Conservation (phyloP, 2,113 vertebrate species). For the Dromas ardeola region DNA sequence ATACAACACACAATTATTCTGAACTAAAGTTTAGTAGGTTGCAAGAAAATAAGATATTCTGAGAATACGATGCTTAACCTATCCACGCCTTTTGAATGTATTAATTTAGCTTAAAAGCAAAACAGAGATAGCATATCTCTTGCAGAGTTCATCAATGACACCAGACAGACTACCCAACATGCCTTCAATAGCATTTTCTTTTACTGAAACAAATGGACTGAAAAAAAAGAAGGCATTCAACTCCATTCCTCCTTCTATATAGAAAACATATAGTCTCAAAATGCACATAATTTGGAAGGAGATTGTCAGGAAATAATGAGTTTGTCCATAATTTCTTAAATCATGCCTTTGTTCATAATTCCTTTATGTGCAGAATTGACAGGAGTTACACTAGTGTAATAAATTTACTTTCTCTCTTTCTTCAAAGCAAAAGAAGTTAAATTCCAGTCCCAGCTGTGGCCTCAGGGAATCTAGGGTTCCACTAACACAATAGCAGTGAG, state of each 20-base stretch:
- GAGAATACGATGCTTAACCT: neutral
- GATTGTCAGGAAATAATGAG: neutral
- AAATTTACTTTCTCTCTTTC: constrained; percentile 2
- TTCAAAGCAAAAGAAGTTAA: constrained; percentile 26
- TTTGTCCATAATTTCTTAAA: neutral
- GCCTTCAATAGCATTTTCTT: neutral
- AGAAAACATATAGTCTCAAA: neutral
- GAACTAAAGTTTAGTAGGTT: neutral
- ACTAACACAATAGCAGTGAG: constrained; percentile 6
- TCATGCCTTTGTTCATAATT: neutral
- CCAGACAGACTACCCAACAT: neutral
- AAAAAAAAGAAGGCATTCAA: neutral
- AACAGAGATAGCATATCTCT: neutral
- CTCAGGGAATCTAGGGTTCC: constrained; percentile 41
- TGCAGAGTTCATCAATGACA: neutral
- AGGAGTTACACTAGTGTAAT: neutral
- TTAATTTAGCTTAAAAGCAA: constrained; percentile 10
- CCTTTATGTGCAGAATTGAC: neutral
- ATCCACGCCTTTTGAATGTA: neutral
- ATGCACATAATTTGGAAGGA: neutral
- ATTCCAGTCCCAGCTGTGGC: neutral
- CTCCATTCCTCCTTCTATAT: neutral
- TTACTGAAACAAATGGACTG: neutral
- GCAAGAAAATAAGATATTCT: neutral
- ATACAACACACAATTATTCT: neutral